Base-by-base conservation (phyloP, 2,888 invertebrate genomes). In the Calephelis perditalis region DNA sequence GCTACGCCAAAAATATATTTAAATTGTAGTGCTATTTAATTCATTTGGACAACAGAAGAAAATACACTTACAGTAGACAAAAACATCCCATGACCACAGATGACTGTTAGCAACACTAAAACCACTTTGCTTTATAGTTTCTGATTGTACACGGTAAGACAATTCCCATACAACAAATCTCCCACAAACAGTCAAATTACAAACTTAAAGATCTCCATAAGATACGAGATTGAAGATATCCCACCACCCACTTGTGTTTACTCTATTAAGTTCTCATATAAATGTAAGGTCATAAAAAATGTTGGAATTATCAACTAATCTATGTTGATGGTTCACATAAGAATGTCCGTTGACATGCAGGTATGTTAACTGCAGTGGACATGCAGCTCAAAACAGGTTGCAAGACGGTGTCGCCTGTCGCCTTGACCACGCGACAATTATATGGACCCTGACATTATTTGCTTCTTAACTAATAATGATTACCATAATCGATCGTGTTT, bases 361-460 rank as follows among this genome's bases (percentile, higher is more conserved):
- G 56, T 37, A 52, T 56, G 56, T 55, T 46, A 54, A 54, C 65
- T 69, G 76, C 64, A 66, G 43, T 61, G 74, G 72, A 72, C 73
- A 71, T 56, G 47, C 70, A 68, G 70, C 71, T 67, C 59, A 60
- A 74, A 66, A 67, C 68, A 63, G 67, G 64, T 72, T 70, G 66
- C 70, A 72, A 64, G 83, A 84, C 85, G 84, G 71, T 73, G 69
- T 80, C 67, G 75, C 89, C 89, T 73, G 69, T 80, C 67, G 75
- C 89, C 89, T 90, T 90, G 90, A 86, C 87, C 86, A 72, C 72
- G 62, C 72, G 74, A 76, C 76, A 77, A 60, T 66, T 68, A 67
- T 63, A 61, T 66, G 67, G 79, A 72, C 86, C 85, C 71, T 86
- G 85, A 84, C 86, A 84, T 78, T 79, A 78, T 84, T 84, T 57